phyloP scores from a whole-genome alignment of 2,113 vertebrate genomes.

The Pollachius pollachius region DNA sequence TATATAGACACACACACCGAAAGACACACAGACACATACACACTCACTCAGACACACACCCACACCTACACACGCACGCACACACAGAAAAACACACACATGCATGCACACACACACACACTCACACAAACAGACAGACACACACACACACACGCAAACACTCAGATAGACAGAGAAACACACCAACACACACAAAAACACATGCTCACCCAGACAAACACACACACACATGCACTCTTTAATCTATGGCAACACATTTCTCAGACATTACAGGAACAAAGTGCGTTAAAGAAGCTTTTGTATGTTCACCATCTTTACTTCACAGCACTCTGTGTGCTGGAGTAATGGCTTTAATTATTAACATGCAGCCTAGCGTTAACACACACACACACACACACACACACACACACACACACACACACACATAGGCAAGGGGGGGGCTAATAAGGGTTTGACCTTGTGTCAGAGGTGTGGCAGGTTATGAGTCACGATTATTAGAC shows the following conservation, averaged over 20 bases:
- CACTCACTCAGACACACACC: constrained; percentile 4
- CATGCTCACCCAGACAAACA: not conserved
- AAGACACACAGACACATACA: constrained; percentile 2
- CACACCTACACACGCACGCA: constrained; percentile 2
- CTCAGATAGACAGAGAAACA: not conserved
- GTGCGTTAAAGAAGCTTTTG: constrained; percentile 61
- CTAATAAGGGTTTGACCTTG: constrained; percentile 60
- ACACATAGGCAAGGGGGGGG: constrained; percentile 48
- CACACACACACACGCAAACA: constrained; percentile 1
- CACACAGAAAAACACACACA: not conserved
- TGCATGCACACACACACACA: not conserved
- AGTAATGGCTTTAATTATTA: constrained; percentile 64
- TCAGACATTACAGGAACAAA: constrained; percentile 43
- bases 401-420: constrained; percentile 26
- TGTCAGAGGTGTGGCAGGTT: constrained; percentile 70
- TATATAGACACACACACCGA: not conserved
- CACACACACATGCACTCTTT: not conserved
- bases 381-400: not conserved
- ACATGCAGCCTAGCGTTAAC: constrained; percentile 45
- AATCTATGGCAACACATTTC: not conserved
- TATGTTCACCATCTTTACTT: constrained; percentile 39
- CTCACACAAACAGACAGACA: not conserved
- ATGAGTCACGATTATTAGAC: constrained; percentile 73
- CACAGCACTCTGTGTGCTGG: constrained; percentile 32
- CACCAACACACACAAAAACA: constrained; percentile 11